Percentiles rank a stretch among this genome's conserved stretches.
These are phyloP conservation scores for Crepidodera aurea DNA, from an alignment of 2,888 invertebrate genomes.

Conservation along the genomic window DNA sequence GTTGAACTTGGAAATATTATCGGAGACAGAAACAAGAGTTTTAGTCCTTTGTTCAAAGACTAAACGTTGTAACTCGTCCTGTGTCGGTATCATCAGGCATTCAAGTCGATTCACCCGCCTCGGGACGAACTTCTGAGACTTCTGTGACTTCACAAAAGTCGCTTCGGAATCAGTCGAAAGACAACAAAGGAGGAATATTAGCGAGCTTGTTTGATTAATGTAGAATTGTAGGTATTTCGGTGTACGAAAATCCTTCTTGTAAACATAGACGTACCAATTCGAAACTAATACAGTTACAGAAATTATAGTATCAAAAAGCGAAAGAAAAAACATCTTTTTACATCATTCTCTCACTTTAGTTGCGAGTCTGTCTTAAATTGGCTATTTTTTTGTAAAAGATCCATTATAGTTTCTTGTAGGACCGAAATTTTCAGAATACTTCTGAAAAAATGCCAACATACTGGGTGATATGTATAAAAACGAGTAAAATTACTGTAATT, in stretches of 20 bases:
- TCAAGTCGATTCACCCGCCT: conserved; percentile 22
- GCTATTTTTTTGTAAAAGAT: too few species aligned
- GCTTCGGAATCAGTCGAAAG: conserved; percentile 27
- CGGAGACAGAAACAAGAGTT: conserved; percentile 5
- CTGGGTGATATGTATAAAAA: too few species aligned
- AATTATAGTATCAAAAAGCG: too few species aligned
- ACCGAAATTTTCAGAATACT: too few species aligned
- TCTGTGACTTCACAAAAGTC: conserved; percentile 25
- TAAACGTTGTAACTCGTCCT: conserved; percentile 16
- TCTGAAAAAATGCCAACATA: too few species aligned
- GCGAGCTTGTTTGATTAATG: conserved; percentile 32
- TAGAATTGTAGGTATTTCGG: conserved; percentile 15
- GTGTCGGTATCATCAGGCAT: conserved; percentile 17
- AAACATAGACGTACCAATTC: neutral
- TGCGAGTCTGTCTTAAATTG: too few species aligned
- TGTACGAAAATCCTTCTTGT: neutral
- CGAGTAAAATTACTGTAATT: too few species aligned
- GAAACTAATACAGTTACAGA: too few species aligned
- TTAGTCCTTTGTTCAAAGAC: conserved; percentile 14
- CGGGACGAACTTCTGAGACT: conserved; percentile 14
- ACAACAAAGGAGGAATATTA: conserved; percentile 32
- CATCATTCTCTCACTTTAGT: too few species aligned
- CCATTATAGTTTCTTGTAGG: too few species aligned
- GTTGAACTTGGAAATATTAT: neutral
- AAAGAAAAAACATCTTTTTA: too few species aligned